Base-by-base conservation (phyloP, 2,888 invertebrate genomes). In the Pammene fasciana region DNA sequence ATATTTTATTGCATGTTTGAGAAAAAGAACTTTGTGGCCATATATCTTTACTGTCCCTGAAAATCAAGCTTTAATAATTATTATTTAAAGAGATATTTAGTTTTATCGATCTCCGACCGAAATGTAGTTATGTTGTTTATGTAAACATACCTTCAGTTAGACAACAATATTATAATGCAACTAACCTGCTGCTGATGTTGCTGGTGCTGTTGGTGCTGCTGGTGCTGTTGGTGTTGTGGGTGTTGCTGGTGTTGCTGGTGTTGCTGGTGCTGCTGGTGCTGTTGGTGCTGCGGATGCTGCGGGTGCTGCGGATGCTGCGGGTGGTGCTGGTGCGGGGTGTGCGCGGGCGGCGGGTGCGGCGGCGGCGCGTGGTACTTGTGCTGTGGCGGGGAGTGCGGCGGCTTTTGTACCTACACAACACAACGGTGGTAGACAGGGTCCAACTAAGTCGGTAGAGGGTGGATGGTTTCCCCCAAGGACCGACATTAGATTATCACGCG, bases 301-400 rank as follows among this genome's bases (percentile, higher is more conserved):
- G 85, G 86, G 72, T 86, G 90, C 80, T 72, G 73, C 38, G 66
- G 73, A 68, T 74, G 75, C 43, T 74, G 73, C 76, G 90, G 80
- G 75, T 94, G 94, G 79, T 93, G 93, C 57, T 84, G 82, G 76
- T 85, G 87, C 72, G 86, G 88, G 67, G 86, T 86, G 82, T 86
- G 86, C 71, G 86, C 77, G 73, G 86, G 88, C 74, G 84, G 86
- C 72, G 73, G 79, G 81, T 87, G 86, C 76, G 84, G 86, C 75
- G 86, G 86, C 75, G 86, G 89, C 82, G 88, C 88, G 80, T 88
- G 87, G 81, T 90, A 90, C 84, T 93, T 93, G 86, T 93, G 92
- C 71, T 88, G 90, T 74, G 92, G 88, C 78, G 91, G 92, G 75
- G 91, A 90, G 81, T 92, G 92, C 74, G 91, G 90, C 75, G 89